Percentiles rank a stretch among this genome's conserved stretches.
phyloP scores from a whole-genome alignment of 1,140 invertebrate genomes.

The Hetaerina americana region DNA sequence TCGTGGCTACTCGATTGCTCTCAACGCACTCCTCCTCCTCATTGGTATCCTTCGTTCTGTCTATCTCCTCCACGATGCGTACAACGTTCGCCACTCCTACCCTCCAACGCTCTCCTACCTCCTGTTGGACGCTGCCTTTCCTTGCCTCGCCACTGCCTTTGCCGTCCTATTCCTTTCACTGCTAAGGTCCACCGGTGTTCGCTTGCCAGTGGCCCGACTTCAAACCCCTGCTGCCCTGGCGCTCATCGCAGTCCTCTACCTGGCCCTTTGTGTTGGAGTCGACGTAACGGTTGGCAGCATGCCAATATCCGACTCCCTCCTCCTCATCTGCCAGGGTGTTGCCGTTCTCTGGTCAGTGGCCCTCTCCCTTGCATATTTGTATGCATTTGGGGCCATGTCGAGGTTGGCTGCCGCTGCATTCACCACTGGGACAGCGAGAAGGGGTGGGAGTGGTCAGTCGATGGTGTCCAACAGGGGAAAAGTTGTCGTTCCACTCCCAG shows the following conservation, averaged over 20 bases:
- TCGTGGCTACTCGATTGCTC: slow-evolving; percentile 69
- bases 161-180: slow-evolving; percentile 72
- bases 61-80: slow-evolving; percentile 79
- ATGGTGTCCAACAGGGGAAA: slow-evolving; percentile 23
- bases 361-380: slow-evolving; percentile 69
- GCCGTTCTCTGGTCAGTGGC: slow-evolving; percentile 59
- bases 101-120: slow-evolving; percentile 66
- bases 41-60: slow-evolving; percentile 69
- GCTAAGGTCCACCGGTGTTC: slow-evolving; percentile 47
- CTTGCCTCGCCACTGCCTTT: slow-evolving; percentile 71
- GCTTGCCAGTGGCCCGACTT: slow-evolving; percentile 39
- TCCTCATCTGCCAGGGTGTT: slow-evolving; percentile 32
- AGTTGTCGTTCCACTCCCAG: not conserved
- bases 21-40: slow-evolving; percentile 64
- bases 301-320: slow-evolving; percentile 32
- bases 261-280: slow-evolving; percentile 59
- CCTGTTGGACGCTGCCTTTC: slow-evolving; percentile 67
- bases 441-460: slow-evolving; percentile 26
- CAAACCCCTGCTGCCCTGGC: slow-evolving; percentile 56
- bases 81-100: slow-evolving; percentile 65
- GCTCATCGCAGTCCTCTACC: slow-evolving; percentile 58
- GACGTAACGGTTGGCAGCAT: slow-evolving; percentile 51
- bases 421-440: slow-evolving; percentile 21
- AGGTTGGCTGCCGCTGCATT: slow-evolving; percentile 23
- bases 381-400: slow-evolving; percentile 49